Percentiles rank a stretch among this genome's conserved stretches.
These are phyloP conservation scores for Loris lydekkerianus DNA, from an alignment of 2,797 vertebrate genomes.

Conservation along the genomic window DNA sequence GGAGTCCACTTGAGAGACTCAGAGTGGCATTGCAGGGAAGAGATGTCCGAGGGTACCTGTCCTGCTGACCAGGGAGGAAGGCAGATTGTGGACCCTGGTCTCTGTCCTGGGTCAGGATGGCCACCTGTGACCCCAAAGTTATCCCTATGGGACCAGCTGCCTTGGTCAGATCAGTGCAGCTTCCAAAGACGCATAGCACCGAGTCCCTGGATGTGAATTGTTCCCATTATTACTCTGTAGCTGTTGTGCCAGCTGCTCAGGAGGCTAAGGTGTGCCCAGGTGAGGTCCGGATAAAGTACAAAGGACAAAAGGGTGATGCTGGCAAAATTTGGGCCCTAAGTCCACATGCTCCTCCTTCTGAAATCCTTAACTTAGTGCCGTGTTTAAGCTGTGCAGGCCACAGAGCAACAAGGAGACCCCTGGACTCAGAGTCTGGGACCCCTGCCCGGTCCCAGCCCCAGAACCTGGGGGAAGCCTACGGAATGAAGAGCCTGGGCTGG, in stretches of 20 bases:
- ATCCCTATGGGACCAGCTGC: background rate
- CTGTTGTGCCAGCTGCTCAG: no score
- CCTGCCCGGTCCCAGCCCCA: background rate
- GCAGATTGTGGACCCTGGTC: background rate
- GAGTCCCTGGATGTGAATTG: no score
- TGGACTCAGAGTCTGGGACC: background rate
- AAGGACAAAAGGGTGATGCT: background rate
- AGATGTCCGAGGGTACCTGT: background rate
- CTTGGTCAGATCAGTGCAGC: background rate
- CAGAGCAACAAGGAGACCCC: background rate
- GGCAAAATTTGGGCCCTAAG: background rate
- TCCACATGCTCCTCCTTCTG: background rate
- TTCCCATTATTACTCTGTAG: background rate
- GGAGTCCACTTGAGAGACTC: background rate
- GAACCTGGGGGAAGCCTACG: background rate
- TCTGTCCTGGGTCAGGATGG: background rate
- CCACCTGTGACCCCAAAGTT: background rate
- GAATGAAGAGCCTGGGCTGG: background rate
- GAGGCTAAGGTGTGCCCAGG: background rate
- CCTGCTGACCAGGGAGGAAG: background rate
- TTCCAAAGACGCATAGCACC: background rate
- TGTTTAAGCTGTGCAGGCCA: background rate
- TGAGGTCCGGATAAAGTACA: background rate
- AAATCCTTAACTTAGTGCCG: background rate
- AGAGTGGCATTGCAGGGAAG: background rate